phyloP scores from a whole-genome alignment of 2,797 vertebrate genomes.

The Bradypodion ventrale region DNA sequence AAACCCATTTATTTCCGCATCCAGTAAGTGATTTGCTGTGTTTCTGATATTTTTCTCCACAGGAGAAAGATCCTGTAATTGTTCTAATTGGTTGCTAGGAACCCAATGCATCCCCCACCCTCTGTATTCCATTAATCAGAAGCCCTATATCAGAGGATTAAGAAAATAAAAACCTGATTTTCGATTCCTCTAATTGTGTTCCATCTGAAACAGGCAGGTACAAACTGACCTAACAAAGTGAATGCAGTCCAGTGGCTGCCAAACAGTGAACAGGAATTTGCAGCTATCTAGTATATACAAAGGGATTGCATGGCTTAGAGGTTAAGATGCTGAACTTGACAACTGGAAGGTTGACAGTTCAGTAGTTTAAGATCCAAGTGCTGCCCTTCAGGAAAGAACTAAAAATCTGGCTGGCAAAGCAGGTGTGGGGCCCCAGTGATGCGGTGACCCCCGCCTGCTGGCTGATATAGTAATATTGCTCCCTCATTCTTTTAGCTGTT shows the following conservation, averaged over 20 bases:
- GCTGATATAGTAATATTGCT: no score
- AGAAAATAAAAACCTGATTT: conserved; percentile 14
- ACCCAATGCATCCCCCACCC: not conserved
- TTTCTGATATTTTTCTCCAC: conserved; percentile 10
- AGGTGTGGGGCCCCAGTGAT: no score
- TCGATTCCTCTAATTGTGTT: not conserved
- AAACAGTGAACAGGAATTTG: no score
- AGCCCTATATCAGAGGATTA: not conserved
- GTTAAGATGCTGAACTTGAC: no score
- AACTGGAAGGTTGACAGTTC: no score
- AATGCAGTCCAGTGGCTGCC: not conserved
- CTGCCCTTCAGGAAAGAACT: no score
- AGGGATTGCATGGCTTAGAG: no score
- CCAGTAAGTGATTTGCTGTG: not conserved
- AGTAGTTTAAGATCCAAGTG: no score
- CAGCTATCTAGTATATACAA: no score
- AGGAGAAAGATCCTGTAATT: not conserved
- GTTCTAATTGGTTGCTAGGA: conserved; percentile 31
- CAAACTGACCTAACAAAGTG: not conserved
- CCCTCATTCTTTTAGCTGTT: no score
- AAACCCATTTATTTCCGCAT: conserved; percentile 6
- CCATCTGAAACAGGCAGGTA: not conserved
- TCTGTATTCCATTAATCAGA: conserved; percentile 20
- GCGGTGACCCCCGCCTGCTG: no score
- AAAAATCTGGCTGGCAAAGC: no score